Evolutionary conservation across 2,113 vertebrate genomes (phyloP).

Genomic region (Rhinolophus ferrumequinum): DNA sequence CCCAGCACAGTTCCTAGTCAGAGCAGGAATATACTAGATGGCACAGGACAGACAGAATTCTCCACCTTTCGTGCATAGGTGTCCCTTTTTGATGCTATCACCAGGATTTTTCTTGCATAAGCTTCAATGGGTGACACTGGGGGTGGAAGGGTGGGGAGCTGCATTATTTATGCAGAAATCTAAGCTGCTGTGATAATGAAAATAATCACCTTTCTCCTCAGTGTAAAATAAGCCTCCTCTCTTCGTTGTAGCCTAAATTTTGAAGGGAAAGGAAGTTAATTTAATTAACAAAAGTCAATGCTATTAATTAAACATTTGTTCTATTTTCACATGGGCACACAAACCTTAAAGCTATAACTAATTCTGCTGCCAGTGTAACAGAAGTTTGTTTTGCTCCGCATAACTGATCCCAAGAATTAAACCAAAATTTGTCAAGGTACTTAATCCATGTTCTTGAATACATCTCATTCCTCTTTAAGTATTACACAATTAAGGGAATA

Average conservation of each 20-base stretch:
- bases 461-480: background rate
- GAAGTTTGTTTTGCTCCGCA: slow-evolving; percentile 22
- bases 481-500: background rate
- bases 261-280: slow-evolving; percentile 59
- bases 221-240: slow-evolving; percentile 44
- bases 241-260: slow-evolving; percentile 49
- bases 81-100: background rate
- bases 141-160: background rate
- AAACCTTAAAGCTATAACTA: slow-evolving; percentile 51
- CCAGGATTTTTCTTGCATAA: background rate
- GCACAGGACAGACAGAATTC: background rate
- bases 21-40: background rate
- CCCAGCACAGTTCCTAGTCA: background rate
- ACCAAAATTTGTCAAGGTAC: background rate
- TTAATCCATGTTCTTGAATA: background rate
- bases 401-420: slow-evolving; percentile 14
- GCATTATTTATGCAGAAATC: background rate
- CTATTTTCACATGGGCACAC: slow-evolving; percentile 31
- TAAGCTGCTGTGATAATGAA: background rate
- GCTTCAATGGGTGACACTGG: background rate
- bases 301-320: slow-evolving; percentile 68
- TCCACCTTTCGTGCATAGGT: background rate
- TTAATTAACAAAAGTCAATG: slow-evolving; percentile 69
- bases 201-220: slow-evolving; percentile 29
- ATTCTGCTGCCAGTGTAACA: background rate